Base-by-base conservation (phyloP, 30 jellyfish, hydroid and myxozoan species). In the Aurelia aurita region DNA sequence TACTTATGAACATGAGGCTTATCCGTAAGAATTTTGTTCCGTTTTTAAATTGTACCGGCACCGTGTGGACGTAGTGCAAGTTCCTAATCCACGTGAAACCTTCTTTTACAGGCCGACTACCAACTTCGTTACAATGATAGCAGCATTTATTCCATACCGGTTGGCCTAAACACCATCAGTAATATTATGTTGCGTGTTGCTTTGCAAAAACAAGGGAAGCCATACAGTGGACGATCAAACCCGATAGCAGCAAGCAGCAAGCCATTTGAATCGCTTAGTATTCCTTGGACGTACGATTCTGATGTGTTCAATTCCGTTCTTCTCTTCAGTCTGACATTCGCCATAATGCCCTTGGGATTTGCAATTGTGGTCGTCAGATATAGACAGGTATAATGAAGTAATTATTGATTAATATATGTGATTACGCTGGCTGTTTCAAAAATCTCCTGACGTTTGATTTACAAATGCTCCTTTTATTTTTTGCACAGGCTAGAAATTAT, bases 141-240 rank as follows among this genome's bases (percentile, higher is more conserved):
- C 46, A 72, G 82, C 27, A 34, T 90, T 18, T 81, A 74, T 74
- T 90, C 97, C 21, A 82, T 90, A 22, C 97, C 97, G 2, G 95
- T 90, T 61, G 97, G 97, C 20, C 57, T 90, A 61, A 90, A 70
- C 89, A 83, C 95, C 14, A 83, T 90, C 76, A 82, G 88, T 61
- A 90, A 90, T 45, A 44, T 80, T 0, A 82, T 49, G 87, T 85
- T 74, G 23, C 76, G 88, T 44, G 57, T 75, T 20, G 95, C 91
- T 18, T 25, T 84, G 80, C 76, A 72, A 45, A 76, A 75, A 43
- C 67, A 81, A 9, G 88, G 91, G 34, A 76, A 55, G 19, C n/a
- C 87, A 31, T 70, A 72, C 69, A 60, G 25, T 22, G 87, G 88
- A 11, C 45, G 76, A 25, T 19, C 63, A 19, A 69, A 76, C 34